A percentile compares a stretch with the other conserved stretches of the same genome.
These are phyloP conservation scores for Tortricodes alternella DNA, from an alignment of 2,888 invertebrate species.

Conservation along the genomic window DNA sequence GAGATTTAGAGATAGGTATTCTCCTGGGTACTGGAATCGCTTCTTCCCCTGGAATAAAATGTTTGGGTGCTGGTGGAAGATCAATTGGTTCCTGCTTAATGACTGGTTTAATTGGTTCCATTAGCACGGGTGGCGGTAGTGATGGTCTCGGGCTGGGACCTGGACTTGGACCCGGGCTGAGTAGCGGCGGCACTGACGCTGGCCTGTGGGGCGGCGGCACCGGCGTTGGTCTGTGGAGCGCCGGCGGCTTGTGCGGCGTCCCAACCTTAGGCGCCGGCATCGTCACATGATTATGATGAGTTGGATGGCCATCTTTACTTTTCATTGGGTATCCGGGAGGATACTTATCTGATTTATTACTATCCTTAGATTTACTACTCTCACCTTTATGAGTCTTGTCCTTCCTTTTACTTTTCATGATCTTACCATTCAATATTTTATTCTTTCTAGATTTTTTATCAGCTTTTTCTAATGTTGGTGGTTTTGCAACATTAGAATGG, in stretches of 20 bases:
- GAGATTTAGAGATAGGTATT: constrained; percentile 77
- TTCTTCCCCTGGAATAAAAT: constrained; percentile 55
- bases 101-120: constrained; percentile 56
- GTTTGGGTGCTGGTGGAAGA: constrained; percentile 46
- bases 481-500: constrained; percentile 66
- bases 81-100: constrained; percentile 72
- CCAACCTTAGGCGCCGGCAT: constrained; percentile 64
- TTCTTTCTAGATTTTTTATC: constrained; percentile 79
- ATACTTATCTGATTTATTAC: constrained; percentile 73
- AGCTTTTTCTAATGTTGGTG: constrained; percentile 69
- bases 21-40: constrained; percentile 75
- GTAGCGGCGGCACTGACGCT: not conserved
- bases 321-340: constrained; percentile 68
- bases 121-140: constrained; percentile 28
- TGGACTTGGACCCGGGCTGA: not conserved
- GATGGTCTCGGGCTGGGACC: constrained; percentile 1
- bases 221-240: constrained; percentile 33
- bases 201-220: constrained; percentile 33
- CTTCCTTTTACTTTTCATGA: constrained; percentile 80
- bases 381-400: constrained; percentile 80
- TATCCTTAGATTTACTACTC: constrained; percentile 78
- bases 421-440: constrained; percentile 80
- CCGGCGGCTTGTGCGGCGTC: constrained; percentile 42
- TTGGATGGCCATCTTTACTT: constrained; percentile 68
- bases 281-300: constrained; percentile 70